These are phyloP conservation scores for Lucifuga dentata DNA, from an alignment of 2,113 vertebrate genomes.

Conservation along the genomic window DNA sequence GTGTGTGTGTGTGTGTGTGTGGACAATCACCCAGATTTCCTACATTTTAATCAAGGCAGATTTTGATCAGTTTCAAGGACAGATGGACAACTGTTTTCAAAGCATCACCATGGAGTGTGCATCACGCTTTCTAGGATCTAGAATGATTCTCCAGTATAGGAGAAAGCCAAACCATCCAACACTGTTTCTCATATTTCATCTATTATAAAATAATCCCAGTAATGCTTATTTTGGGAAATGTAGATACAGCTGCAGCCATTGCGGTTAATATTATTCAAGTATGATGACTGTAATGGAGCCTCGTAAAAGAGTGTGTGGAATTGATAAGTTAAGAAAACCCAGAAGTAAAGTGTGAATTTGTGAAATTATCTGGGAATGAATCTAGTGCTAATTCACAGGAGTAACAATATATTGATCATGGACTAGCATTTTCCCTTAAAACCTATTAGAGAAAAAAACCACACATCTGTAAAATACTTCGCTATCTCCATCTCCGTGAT, in stretches of 20 bases:
- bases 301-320: background rate
- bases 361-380: too few species aligned
- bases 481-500: background rate
- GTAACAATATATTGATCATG: background rate
- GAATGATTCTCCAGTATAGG: background rate
- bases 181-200: background rate
- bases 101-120: constrained; percentile 34
- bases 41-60: constrained; percentile 81
- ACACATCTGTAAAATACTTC: background rate
- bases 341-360: too few species aligned
- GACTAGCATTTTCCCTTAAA: constrained; percentile 1
- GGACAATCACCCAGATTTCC: constrained; percentile 61
- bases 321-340: too few species aligned
- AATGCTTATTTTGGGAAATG: constrained; percentile 3
- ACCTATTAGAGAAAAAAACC: constrained; percentile 6
- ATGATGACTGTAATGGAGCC: background rate
- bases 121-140: constrained; percentile 32
- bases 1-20: background rate
- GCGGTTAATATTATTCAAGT: background rate
- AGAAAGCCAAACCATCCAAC: background rate
- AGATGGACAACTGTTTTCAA: constrained; percentile 79
- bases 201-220: background rate
- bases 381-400: background rate
- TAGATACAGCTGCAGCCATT: constrained; percentile 18
- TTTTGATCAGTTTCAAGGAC: constrained; percentile 78